These are phyloP conservation scores for Montipora cactus DNA, from an alignment of 64 coral and sea anemone genomes.

Conservation along the genomic window DNA sequence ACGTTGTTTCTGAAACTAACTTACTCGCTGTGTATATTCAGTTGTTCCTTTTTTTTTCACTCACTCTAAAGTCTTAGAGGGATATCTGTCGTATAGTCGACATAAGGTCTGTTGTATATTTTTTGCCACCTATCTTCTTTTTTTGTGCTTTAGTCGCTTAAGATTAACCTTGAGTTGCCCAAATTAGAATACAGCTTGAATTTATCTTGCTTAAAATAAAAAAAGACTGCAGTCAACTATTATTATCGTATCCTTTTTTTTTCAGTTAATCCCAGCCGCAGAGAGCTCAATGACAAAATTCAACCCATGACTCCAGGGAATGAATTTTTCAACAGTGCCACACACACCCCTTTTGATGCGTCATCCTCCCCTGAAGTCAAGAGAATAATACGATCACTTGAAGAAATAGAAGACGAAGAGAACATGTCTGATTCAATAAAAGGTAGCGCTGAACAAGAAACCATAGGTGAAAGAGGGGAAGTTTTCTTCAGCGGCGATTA, in stretches of 20 bases:
- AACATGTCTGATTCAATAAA: constrained; percentile 1
- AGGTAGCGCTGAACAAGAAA: not conserved
- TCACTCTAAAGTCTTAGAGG: not conserved
- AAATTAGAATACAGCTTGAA: too few species aligned
- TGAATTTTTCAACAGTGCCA: not conserved
- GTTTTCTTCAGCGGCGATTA: constrained; percentile 26
- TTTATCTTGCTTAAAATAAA: not conserved
- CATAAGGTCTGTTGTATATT: not conserved
- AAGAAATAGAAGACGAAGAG: constrained; percentile 44
- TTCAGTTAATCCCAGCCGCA: constrained; percentile 25
- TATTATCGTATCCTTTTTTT: not conserved
- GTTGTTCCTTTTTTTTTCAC: too few species aligned
- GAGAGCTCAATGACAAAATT: constrained; percentile 6
- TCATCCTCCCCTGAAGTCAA: not conserved
- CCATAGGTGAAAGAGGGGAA: not conserved
- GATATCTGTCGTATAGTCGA: not conserved
- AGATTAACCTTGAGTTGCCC: too few species aligned
- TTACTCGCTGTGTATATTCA: not conserved
- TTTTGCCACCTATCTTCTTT: not conserved
- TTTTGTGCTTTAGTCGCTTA: not conserved
- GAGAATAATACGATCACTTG: constrained; percentile 41
- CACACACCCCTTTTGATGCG: not conserved
- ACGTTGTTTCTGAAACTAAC: too few species aligned
- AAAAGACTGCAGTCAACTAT: not conserved
- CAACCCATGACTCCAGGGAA: not conserved